phyloP scores from a whole-genome alignment of 2,113 vertebrate genomes.

The Heterochromis multidens region DNA sequence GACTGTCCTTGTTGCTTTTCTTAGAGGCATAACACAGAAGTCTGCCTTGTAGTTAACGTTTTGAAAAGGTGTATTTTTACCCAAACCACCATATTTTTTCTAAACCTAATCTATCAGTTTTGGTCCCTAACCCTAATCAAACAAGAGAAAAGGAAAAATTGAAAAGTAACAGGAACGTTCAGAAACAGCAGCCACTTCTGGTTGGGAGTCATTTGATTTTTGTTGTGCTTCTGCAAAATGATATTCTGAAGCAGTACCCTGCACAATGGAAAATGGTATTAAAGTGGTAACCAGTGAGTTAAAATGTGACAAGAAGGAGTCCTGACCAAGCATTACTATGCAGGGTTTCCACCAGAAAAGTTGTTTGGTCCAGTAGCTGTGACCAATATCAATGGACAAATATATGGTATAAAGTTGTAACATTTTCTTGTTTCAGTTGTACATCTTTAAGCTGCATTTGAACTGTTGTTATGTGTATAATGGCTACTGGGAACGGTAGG shows the following conservation, averaged over 20 bases:
- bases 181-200: background rate
- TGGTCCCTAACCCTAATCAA: background rate
- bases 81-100: background rate
- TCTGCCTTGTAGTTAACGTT: background rate
- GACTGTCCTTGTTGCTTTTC: background rate
- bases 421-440: background rate
- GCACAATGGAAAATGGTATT: background rate
- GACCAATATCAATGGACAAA: background rate
- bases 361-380: background rate
- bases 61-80: background rate
- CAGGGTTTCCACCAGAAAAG: background rate
- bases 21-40: background rate
- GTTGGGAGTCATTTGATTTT: background rate
- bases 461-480: background rate
- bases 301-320: background rate
- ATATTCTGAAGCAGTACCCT: background rate
- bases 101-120: background rate
- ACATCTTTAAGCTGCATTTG: background rate
- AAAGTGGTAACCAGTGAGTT: background rate
- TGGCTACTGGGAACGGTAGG: background rate
- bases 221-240: background rate
- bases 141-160: background rate
- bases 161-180: background rate
- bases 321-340: background rate
- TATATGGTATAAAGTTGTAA: background rate